phyloP scores from a whole-genome alignment of 2,797 vertebrate species.

The Semotilus atromaculatus region DNA sequence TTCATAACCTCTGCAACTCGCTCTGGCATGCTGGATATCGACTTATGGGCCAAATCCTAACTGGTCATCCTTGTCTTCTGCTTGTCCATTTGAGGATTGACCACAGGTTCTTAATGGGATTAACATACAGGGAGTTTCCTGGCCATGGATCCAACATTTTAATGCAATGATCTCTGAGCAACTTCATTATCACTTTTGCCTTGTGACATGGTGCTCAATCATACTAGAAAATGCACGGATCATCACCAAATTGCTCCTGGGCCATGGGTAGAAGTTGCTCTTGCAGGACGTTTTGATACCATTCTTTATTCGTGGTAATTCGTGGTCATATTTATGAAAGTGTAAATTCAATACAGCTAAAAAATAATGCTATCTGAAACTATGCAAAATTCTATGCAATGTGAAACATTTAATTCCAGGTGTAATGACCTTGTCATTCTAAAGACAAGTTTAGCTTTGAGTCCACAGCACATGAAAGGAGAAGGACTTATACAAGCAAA shows the following conservation, averaged over 20 bases:
- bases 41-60: too few species aligned
- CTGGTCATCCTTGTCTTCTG: too few species aligned
- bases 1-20: too few species aligned
- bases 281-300: neutral
- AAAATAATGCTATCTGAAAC: neutral
- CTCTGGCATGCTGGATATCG: too few species aligned
- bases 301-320: neutral
- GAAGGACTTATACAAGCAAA: slow-evolving; percentile 53
- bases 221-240: neutral
- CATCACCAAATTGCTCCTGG: neutral
- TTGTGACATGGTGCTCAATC: neutral
- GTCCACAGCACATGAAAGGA: slow-evolving; percentile 48
- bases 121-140: neutral
- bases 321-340: neutral
- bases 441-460: slow-evolving; percentile 34
- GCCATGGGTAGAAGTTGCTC: neutral
- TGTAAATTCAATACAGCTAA: neutral
- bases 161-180: neutral
- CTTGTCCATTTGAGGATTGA: neutral
- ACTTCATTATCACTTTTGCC: neutral
- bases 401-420: neutral
- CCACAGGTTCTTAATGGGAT: neutral
- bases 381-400: neutral
- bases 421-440: neutral
- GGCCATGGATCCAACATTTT: neutral